Conservation (phyloP, 2,888 invertebrate genomes). For the Pseudeuparius sepicola region DNA sequence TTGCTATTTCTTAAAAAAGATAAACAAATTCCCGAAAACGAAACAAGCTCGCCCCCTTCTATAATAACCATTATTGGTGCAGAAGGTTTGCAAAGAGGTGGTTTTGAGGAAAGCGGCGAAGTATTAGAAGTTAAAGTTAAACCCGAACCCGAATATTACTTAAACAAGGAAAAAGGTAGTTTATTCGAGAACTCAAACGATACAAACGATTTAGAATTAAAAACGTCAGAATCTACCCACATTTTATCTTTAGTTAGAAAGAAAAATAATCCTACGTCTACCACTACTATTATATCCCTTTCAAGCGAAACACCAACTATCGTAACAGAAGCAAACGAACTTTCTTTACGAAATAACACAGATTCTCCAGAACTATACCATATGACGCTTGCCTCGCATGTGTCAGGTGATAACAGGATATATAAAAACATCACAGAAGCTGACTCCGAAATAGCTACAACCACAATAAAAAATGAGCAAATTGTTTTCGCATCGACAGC, state of each 20-base stretch:
- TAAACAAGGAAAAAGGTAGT: slow-evolving; percentile 1
- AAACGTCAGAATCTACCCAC: slow-evolving; percentile 26
- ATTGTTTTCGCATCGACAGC: slow-evolving; percentile 13
- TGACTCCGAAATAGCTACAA: too few species aligned
- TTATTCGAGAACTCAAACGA: slow-evolving; percentile 10
- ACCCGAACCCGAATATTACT: slow-evolving; percentile 9
- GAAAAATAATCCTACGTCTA: slow-evolving; percentile 19
- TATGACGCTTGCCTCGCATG: too few species aligned
- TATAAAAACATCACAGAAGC: too few species aligned
- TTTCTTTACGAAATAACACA: too few species aligned
- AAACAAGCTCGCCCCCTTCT: slow-evolving; percentile 34
- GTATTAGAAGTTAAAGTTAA: slow-evolving; percentile 22
- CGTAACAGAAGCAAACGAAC: too few species aligned
- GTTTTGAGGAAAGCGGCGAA: slow-evolving; percentile 27
- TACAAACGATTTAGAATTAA: slow-evolving; percentile 24
- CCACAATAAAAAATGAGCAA: too few species aligned
- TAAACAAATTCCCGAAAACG: slow-evolving; percentile 34
- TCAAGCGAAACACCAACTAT: too few species aligned
- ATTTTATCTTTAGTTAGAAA: slow-evolving; percentile 30
- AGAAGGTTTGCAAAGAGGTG: slow-evolving; percentile 38
- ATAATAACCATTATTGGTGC: slow-evolving; percentile 41
- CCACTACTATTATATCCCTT: slow-evolving; percentile 18
- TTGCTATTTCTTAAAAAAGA: slow-evolving; percentile 36
- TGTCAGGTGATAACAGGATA: too few species aligned
- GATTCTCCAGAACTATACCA: too few species aligned